These are phyloP conservation scores for Oscheius myriophilus DNA, from an alignment of 2,888 invertebrate genomes.

Conservation along the genomic window DNA sequence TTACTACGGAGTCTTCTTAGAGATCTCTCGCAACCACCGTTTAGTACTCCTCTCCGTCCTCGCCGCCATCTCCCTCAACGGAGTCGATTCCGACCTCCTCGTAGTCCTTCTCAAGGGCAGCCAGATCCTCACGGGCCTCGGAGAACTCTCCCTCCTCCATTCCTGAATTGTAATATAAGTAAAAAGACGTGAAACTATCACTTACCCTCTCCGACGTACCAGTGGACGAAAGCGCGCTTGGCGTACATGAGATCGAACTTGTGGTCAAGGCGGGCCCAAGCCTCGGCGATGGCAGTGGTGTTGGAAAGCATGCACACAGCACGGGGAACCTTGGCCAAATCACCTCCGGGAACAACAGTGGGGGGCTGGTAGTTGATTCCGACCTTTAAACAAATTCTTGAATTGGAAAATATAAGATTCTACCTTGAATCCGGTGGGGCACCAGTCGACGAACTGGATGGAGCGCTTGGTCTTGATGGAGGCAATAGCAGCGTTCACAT, in stretches of 20 bases:
- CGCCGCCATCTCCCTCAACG: slow-evolving; percentile 51
- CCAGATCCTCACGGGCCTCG: slow-evolving; percentile 68
- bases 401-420: slow-evolving; percentile 71
- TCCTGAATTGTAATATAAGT: slow-evolving; percentile 35
- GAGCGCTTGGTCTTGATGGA: slow-evolving; percentile 90
- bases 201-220: slow-evolving; percentile 52
- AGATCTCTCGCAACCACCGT: slow-evolving; percentile 3
- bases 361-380: slow-evolving; percentile 73
- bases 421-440: slow-evolving; percentile 62
- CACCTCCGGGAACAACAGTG: slow-evolving; percentile 89
- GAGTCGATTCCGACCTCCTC: slow-evolving; percentile 59
- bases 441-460: slow-evolving; percentile 83
- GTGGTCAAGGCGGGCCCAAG: slow-evolving; percentile 82
- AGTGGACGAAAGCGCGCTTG: slow-evolving; percentile 74
- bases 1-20: slow-evolving; percentile 21
- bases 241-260: slow-evolving; percentile 79
- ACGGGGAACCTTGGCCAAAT: slow-evolving; percentile 78
- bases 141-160: slow-evolving; percentile 70
- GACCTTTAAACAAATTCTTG: slow-evolving; percentile 81
- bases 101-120: slow-evolving; percentile 63
- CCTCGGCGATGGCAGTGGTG: slow-evolving; percentile 76
- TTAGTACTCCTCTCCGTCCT: slow-evolving; percentile 45
- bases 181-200: background rate
- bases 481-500: slow-evolving; percentile 91
- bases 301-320: slow-evolving; percentile 83